Base-by-base conservation (phyloP, 2,888 invertebrate genomes). In the Tipula lateralis region DNA sequence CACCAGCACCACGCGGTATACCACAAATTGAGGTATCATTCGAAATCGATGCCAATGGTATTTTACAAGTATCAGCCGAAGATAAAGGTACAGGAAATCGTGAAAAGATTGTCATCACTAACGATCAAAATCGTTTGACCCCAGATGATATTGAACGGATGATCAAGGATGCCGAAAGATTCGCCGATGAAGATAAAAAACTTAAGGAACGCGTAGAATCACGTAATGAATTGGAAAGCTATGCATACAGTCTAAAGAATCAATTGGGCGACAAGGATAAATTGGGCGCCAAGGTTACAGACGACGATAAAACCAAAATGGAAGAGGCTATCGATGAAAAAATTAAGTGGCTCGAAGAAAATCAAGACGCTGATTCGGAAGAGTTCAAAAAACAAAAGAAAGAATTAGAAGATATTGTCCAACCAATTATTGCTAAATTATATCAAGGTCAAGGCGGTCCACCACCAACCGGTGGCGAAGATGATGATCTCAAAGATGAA, bases 21-120 rank as follows among this genome's bases (percentile, higher is more conserved):
- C 97, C 97, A 81, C 97, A 97, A 89, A 97, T 97, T 88, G 97
- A 97, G 90, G 97, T 97, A 6, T 97, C 97, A 0, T 97, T 97
- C 88, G 97, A 97, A 91, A 97, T 97, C 87, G 97, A 97, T 88
- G 97, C 97, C 86, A 97, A 97, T 90, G 97, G 97, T 91, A 97
- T 97, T 88, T 91, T 97, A 85, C 96, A 97, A 93, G 98, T 99
- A 85, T 96, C 98, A 32, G 99, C 99, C 24, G 99, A 99, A 90
- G 99, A 99, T 90, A 99, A 99, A 91, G 99, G 99, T 86, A 99
- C 99, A 82, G 99, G 99, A 85, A 99, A 98, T 92, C 94, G 98
- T 88, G 98, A 99, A 89, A 98, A 99, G 92, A 99, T 99, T 88
- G 97, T 98, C 86, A 99, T 99, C 90, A 99, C 99, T 87, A 99